Percentiles rank a stretch among this genome's conserved stretches.
Conservation (phyloP, 2,113 vertebrate genomes). For the Xerus inauris region DNA sequence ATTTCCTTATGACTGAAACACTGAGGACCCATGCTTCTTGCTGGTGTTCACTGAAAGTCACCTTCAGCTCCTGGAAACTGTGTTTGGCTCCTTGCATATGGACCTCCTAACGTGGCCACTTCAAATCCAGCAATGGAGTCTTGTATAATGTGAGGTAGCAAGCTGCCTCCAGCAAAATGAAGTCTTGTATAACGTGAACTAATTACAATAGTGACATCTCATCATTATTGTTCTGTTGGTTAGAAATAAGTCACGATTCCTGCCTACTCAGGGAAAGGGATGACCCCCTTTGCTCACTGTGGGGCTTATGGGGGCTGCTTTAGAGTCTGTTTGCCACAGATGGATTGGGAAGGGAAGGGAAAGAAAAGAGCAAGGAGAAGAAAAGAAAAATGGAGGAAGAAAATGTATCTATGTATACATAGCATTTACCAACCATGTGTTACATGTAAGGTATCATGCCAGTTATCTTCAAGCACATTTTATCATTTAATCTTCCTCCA, state of each 20-base stretch:
- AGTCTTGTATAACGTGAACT: not conserved
- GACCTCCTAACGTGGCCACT: not conserved
- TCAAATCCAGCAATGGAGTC: not conserved
- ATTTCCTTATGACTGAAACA: not conserved
- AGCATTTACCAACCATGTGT: not conserved
- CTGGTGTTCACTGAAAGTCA: not conserved
- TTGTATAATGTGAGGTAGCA: not conserved
- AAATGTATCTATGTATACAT: not conserved
- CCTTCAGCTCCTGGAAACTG: not conserved
- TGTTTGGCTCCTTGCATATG: not conserved
- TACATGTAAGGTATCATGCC: not conserved
- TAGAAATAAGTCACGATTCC: slow-evolving; percentile 8
- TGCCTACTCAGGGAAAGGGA: not conserved
- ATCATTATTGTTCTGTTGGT: not conserved
- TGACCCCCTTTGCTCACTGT: not conserved
- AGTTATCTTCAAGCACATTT: not conserved
- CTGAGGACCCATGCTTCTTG: not conserved
- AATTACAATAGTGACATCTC: not conserved
- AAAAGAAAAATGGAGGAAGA: not conserved
- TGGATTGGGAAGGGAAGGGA: not conserved
- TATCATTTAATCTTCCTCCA: not conserved
- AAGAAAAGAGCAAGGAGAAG: not conserved
- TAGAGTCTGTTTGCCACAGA: not conserved
- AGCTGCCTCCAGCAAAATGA: not conserved
- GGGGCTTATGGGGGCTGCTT: not conserved